Evolutionary conservation across 1,140 invertebrate species (phyloP).

Genomic region (Penaeus japonicus): DNA sequence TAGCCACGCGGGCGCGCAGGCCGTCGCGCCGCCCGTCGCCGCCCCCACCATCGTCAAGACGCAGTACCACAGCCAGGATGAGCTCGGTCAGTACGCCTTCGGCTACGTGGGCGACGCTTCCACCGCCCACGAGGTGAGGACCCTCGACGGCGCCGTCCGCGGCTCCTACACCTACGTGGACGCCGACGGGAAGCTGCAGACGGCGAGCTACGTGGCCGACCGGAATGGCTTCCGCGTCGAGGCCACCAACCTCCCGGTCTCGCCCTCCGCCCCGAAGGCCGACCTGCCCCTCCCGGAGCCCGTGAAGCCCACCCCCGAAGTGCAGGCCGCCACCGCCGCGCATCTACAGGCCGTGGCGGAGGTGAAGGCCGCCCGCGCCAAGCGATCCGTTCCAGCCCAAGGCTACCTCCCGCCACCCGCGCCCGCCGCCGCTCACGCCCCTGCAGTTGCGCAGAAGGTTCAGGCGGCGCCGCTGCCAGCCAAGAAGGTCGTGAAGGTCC

Average conservation of each 20-base stretch:
- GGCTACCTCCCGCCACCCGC: not conserved
- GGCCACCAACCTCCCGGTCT: constrained; percentile 52
- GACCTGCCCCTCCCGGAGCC: constrained; percentile 20
- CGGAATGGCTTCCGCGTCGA: constrained; percentile 51
- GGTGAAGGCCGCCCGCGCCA: constrained; percentile 46
- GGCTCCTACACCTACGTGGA: constrained; percentile 60
- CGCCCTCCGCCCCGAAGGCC: not conserved
- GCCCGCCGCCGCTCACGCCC: not conserved
- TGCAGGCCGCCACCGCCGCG: constrained; percentile 60
- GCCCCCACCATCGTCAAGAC: constrained; percentile 40
- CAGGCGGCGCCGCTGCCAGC: too few relatives aligned
- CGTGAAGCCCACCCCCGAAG: constrained; percentile 60
- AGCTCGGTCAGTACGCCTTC: constrained; percentile 68
- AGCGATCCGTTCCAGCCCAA: not conserved
- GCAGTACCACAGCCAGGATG: constrained; percentile 59
- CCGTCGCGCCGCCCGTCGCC: not conserved
- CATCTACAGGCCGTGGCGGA: constrained; percentile 61
- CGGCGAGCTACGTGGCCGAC: constrained; percentile 59
- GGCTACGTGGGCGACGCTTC: constrained; percentile 66
- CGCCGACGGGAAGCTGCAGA: constrained; percentile 58
- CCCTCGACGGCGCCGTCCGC: constrained; percentile 53
- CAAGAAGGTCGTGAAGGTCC: too few relatives aligned
- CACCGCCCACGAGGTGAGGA: constrained; percentile 57
- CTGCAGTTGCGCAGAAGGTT: too few relatives aligned
- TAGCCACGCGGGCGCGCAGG: not conserved